Evolutionary conservation across 2,888 invertebrate genomes (phyloP).

Genomic region (Chymomyza fuscimana): DNA sequence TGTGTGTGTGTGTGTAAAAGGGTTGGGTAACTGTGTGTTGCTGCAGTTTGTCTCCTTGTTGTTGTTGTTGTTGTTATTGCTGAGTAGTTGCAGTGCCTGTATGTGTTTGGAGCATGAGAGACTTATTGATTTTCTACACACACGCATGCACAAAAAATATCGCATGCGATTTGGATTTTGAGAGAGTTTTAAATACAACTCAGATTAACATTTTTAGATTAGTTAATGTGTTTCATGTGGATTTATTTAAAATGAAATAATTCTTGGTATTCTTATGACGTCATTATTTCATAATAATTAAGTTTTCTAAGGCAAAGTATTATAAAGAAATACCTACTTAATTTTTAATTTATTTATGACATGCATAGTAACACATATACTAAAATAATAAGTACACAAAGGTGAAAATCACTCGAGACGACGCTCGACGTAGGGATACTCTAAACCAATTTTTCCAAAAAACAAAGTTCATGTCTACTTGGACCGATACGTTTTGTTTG

Average conservation of each 20-base stretch:
- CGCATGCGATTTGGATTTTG: conserved; percentile 36
- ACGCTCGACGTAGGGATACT: too few species aligned
- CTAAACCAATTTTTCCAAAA: too few species aligned
- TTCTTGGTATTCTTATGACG: too few species aligned
- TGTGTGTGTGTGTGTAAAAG: conserved; percentile 17
- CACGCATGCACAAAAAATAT: conserved; percentile 33
- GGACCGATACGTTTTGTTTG: too few species aligned
- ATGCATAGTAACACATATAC: too few species aligned
- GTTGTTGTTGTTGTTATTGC: not conserved
- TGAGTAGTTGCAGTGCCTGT: not conserved
- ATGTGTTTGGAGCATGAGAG: conserved; percentile 28
- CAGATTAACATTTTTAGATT: not conserved
- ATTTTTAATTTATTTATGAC: too few species aligned
- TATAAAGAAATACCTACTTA: too few species aligned
- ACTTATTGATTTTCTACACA: conserved; percentile 56
- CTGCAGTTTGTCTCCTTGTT: conserved; percentile 6
- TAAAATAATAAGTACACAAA: too few species aligned
- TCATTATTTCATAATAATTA: too few species aligned
- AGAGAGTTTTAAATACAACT: not conserved
- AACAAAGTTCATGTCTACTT: too few species aligned
- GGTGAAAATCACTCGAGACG: too few species aligned
- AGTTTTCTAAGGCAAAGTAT: too few species aligned
- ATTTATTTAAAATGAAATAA: not conserved
- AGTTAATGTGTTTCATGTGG: not conserved
- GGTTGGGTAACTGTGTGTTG: conserved; percentile 1